These are phyloP conservation scores for Silvanus unidentatus DNA, from an alignment of 2,888 invertebrate species.

Conservation along the genomic window DNA sequence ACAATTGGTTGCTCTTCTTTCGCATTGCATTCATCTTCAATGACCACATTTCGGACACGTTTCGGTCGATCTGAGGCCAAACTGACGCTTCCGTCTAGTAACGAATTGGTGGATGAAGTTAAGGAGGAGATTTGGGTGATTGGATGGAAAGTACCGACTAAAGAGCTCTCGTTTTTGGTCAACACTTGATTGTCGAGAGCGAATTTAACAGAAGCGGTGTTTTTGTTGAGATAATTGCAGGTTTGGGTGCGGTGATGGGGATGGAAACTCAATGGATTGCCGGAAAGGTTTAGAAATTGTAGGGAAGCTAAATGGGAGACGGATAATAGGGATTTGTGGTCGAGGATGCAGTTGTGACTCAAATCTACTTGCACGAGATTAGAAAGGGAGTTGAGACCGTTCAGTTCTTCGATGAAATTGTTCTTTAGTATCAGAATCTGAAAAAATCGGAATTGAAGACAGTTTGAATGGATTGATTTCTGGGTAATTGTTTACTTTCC, in stretches of 20 bases:
- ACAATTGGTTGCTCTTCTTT: constrained; percentile 38
- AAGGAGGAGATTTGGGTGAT: constrained; percentile 16
- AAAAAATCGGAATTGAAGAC: constrained; percentile 28
- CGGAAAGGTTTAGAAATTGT: constrained; percentile 51
- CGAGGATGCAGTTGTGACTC: constrained; percentile 57
- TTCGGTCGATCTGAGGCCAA: constrained; percentile 30
- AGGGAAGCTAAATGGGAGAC: constrained; percentile 52
- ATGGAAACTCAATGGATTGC: constrained; percentile 60
- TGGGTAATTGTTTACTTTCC: not conserved
- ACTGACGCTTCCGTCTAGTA: constrained; percentile 16
- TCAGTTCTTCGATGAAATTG: constrained; percentile 59
- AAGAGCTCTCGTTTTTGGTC: constrained; percentile 50
- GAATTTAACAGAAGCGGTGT: constrained; percentile 50
- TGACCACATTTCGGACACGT: constrained; percentile 44
- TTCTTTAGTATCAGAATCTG: constrained; percentile 56
- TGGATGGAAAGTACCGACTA: constrained; percentile 45
- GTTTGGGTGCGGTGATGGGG: constrained; percentile 53
- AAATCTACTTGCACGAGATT: constrained; percentile 56
- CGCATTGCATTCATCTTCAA: constrained; percentile 41
- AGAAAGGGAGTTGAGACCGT: constrained; percentile 50
- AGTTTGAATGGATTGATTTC: not conserved
- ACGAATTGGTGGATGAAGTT: constrained; percentile 18
- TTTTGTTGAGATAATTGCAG: constrained; percentile 53
- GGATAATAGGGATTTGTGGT: constrained; percentile 54
- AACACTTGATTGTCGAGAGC: constrained; percentile 51